These are phyloP conservation scores for Synergus japonicus DNA, from an alignment of 2,888 invertebrate species.

Conservation along the genomic window DNA sequence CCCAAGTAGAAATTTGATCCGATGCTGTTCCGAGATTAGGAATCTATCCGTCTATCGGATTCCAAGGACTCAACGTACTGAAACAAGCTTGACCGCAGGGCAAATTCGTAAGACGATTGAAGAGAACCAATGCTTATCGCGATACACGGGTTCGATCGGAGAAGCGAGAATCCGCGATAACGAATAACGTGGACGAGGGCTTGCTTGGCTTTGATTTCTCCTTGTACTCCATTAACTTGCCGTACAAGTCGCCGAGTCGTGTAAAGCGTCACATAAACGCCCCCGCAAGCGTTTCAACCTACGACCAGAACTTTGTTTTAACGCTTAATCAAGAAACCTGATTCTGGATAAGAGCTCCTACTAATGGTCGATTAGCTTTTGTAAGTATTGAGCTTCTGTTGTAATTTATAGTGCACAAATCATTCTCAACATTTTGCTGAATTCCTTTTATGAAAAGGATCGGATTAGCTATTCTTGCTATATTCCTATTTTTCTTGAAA, in stretches of 20 bases:
- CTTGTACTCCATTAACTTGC: constrained; percentile 48
- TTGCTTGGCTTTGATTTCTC: constrained; percentile 64
- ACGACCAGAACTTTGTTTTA: constrained; percentile 12
- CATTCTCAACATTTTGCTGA: not conserved
- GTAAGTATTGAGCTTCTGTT: constrained; percentile 12
- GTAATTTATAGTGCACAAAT: not conserved
- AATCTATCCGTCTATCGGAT: constrained; percentile 2
- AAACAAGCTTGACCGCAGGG: not conserved
- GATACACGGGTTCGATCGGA: constrained; percentile 61
- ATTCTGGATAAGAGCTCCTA: constrained; percentile 22
- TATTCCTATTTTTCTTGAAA: no score
- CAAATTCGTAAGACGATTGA: constrained; percentile 20
- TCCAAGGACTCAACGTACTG: not conserved
- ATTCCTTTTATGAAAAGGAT: no score
- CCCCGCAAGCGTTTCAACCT: constrained; percentile 23
- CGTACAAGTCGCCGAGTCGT: constrained; percentile 41
- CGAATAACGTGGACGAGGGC: constrained; percentile 35
- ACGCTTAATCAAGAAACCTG: constrained; percentile 29
- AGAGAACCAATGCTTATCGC: constrained; percentile 48
- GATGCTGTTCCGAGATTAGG: not conserved
- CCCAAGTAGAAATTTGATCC: not conserved
- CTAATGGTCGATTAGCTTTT: constrained; percentile 23
- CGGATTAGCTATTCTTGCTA: no score
- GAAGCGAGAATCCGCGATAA: constrained; percentile 24
- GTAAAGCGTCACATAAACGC: constrained; percentile 41